Evolutionary conservation across 1,140 invertebrate genomes (phyloP).

Genomic region (Diuraphis noxia): DNA sequence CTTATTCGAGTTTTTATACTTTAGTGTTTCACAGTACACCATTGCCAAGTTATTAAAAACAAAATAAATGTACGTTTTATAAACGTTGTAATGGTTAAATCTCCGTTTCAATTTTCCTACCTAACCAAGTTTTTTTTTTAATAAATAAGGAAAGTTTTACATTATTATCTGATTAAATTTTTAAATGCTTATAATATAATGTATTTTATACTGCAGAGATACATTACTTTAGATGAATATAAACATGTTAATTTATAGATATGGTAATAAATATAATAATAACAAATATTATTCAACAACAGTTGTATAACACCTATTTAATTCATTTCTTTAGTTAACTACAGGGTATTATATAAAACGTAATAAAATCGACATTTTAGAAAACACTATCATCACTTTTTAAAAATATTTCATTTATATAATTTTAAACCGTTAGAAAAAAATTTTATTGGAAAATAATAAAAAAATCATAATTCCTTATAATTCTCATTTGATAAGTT

Average conservation of each 20-base stretch:
- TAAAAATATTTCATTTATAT: too few species aligned
- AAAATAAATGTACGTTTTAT: not conserved
- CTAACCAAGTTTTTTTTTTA: not conserved
- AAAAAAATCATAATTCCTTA: too few species aligned
- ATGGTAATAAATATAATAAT: not conserved
- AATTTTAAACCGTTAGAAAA: too few species aligned
- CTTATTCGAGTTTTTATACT: not conserved
- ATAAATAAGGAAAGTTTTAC: conserved; percentile 9
- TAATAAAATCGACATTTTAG: too few species aligned
- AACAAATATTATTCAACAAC: not conserved
- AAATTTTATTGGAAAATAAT: too few species aligned
- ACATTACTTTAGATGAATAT: not conserved
- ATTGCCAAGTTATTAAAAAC: not conserved
- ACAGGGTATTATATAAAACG: not conserved
- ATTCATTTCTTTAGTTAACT: not conserved
- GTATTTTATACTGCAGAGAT: not conserved
- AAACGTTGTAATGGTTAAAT: not conserved
- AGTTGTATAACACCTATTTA: not conserved
- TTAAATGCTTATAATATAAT: conserved; percentile 6
- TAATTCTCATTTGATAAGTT: too few species aligned
- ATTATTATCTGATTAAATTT: conserved; percentile 23
- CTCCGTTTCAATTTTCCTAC: conserved; percentile 13
- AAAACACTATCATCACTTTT: too few species aligned
- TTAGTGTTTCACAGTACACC: not conserved
- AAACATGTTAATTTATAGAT: not conserved